A percentile compares a stretch with the other conserved stretches of the same genome.
phyloP scores from a whole-genome alignment of 2,888 invertebrate genomes.

The Cerceris rybyensis region DNA sequence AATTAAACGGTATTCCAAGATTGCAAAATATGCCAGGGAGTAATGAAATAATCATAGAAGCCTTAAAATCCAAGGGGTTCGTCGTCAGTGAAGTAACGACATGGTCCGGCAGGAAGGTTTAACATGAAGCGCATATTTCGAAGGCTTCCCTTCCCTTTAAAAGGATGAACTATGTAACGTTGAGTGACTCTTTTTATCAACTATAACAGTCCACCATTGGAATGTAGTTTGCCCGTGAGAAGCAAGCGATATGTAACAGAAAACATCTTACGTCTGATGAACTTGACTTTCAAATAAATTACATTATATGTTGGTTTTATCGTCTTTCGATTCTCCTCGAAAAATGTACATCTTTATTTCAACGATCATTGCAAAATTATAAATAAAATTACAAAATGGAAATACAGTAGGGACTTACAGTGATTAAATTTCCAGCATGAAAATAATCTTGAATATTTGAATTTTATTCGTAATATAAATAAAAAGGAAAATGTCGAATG shows the following conservation, averaged over 20 bases:
- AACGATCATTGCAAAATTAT: neutral
- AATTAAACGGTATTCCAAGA: neutral
- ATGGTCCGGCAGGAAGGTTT: conserved; percentile 38
- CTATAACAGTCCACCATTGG: conserved; percentile 3
- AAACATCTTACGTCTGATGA: conserved; percentile 23
- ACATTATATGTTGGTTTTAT: neutral
- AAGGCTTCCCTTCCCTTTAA: conserved; percentile 54
- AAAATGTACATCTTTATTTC: neutral
- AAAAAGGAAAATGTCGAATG: too few species aligned
- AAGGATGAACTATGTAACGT: conserved; percentile 49
- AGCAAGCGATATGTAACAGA: conserved; percentile 16
- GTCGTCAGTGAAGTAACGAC: conserved; percentile 16
- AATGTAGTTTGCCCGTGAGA: conserved; percentile 35
- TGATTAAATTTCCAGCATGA: too few species aligned
- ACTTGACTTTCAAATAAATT: neutral
- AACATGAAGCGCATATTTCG: conserved; percentile 47
- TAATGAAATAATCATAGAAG: conserved; percentile 54
- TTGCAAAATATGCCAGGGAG: conserved; percentile 18
- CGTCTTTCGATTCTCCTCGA: neutral
- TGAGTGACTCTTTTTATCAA: conserved; percentile 32
- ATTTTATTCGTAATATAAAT: too few species aligned
- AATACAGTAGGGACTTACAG: too few species aligned
- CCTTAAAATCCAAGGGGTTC: conserved; percentile 34
- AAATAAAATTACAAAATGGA: neutral
- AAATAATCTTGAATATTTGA: too few species aligned